Conservation (phyloP, 2,797 vertebrate species). For the Gila robusta region DNA sequence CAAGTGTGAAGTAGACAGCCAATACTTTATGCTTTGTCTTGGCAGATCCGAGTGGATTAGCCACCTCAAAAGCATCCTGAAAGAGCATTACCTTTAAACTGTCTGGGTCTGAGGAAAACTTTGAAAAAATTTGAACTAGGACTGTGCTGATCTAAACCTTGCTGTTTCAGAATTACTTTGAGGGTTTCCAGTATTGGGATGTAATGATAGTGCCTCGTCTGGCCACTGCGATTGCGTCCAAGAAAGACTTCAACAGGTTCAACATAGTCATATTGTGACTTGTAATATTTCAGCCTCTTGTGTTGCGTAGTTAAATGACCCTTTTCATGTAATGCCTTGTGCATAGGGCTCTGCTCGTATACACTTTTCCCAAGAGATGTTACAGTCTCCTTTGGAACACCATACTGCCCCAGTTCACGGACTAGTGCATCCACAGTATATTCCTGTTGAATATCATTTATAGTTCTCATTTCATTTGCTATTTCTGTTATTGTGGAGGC, state of each 20-base stretch:
- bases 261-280: slow-evolving; percentile 51
- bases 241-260: too few species aligned
- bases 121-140: slow-evolving; percentile 9
- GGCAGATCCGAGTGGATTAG: slow-evolving; percentile 6
- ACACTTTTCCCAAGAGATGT: slow-evolving; percentile 50
- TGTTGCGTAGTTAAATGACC: slow-evolving; percentile 45
- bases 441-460: slow-evolving; percentile 51
- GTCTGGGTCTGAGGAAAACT: slow-evolving; percentile 50
- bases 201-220: too few species aligned
- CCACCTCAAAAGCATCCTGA: slow-evolving; percentile 52
- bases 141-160: slow-evolving; percentile 25
- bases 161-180: slow-evolving; percentile 21
- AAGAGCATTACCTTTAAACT: slow-evolving; percentile 52
- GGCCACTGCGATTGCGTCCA: too few species aligned
- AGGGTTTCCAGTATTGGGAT: too few species aligned
- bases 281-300: slow-evolving; percentile 55
- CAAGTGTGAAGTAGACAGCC: slow-evolving; percentile 46
- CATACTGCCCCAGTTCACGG: slow-evolving; percentile 37
- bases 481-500: slow-evolving; percentile 38
- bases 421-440: slow-evolving; percentile 38
- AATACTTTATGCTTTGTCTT: slow-evolving; percentile 56
- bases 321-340: slow-evolving; percentile 47
- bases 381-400: slow-evolving; percentile 47
- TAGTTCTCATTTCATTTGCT: slow-evolving; percentile 33
- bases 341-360: slow-evolving; percentile 54